Conservation (phyloP, 2,888 invertebrate species). For the Aplocera efformata region DNA sequence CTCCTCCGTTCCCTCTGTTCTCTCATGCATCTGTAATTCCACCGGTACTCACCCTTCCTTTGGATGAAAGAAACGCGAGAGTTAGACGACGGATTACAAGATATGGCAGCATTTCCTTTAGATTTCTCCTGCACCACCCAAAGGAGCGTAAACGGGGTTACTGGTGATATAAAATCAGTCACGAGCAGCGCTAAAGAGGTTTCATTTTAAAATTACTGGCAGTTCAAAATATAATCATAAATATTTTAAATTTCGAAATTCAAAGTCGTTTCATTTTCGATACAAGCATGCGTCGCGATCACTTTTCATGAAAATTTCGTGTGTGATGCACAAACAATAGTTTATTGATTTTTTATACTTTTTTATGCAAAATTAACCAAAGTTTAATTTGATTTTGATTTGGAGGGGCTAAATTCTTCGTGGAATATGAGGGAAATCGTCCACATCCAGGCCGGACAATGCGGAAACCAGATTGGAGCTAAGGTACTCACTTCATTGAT, state of each 20-base stretch:
- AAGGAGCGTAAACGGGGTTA: too few species aligned
- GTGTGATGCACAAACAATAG: conserved; percentile 47
- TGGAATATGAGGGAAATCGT: conserved; percentile 88
- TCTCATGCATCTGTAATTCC: too few species aligned
- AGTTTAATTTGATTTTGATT: conserved; percentile 40
- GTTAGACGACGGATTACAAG: too few species aligned
- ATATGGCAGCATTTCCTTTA: too few species aligned
- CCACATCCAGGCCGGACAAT: conserved; percentile 84
- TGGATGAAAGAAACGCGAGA: too few species aligned
- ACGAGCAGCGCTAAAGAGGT: too few species aligned
- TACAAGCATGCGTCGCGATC: conserved; percentile 39
- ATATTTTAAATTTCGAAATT: conserved; percentile 20
- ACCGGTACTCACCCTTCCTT: too few species aligned
- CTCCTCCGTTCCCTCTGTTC: too few species aligned
- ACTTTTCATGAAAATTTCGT: conserved; percentile 48
- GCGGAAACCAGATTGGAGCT: conserved; percentile 86
- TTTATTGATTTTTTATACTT: conserved; percentile 37
- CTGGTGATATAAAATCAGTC: too few species aligned
- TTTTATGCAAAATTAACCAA: conserved; percentile 45
- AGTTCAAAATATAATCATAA: not conserved
- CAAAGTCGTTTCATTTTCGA: conserved; percentile 24
- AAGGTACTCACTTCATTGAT: conserved; percentile 79
- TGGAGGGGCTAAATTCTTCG: conserved; percentile 50
- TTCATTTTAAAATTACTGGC: too few species aligned
- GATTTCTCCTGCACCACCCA: too few species aligned